A percentile compares a stretch with the other conserved stretches of the same genome.
Evolutionary conservation across 1,140 invertebrate species (phyloP).

Genomic region (Lepidotrigona ventralis): DNA sequence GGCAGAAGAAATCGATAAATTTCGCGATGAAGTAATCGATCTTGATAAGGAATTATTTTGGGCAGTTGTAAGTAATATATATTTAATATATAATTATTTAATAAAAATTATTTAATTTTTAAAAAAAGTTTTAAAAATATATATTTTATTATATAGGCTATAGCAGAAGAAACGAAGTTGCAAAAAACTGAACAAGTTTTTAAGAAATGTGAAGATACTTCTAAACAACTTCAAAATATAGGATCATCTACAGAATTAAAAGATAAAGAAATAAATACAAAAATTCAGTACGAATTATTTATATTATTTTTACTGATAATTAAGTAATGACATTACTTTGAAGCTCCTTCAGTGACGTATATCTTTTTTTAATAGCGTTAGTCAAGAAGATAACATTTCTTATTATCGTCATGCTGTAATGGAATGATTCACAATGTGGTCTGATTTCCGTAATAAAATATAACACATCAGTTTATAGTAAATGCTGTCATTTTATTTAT

Average conservation of each 20-base stretch:
- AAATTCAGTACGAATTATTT: conserved; percentile 65
- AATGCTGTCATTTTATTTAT: conserved; percentile 15
- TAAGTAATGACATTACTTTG: too few species aligned
- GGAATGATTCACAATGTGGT: background rate
- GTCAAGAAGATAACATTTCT: background rate
- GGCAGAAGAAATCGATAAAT: conserved; percentile 80
- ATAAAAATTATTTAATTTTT: too few species aligned
- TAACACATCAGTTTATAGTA: background rate
- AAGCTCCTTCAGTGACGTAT: too few species aligned
- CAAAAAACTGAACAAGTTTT: conserved; percentile 52
- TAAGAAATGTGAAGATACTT: conserved; percentile 45
- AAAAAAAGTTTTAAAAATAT: conserved; percentile 14
- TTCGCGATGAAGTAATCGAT: conserved; percentile 76
- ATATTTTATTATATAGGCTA: conserved; percentile 60
- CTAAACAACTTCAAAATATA: conserved; percentile 46
- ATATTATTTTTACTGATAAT: background rate
- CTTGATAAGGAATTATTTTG: conserved; percentile 81
- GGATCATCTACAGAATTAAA: conserved; percentile 49
- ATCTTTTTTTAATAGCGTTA: too few species aligned
- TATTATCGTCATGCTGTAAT: background rate
- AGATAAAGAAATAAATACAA: conserved; percentile 62
- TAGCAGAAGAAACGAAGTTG: conserved; percentile 63
- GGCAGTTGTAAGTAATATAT: conserved; percentile 67
- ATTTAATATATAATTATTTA: conserved; percentile 12
- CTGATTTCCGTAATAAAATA: background rate